These are phyloP conservation scores for Tanytarsus gracilentus DNA, from an alignment of 2,888 invertebrate species.

Conservation along the genomic window DNA sequence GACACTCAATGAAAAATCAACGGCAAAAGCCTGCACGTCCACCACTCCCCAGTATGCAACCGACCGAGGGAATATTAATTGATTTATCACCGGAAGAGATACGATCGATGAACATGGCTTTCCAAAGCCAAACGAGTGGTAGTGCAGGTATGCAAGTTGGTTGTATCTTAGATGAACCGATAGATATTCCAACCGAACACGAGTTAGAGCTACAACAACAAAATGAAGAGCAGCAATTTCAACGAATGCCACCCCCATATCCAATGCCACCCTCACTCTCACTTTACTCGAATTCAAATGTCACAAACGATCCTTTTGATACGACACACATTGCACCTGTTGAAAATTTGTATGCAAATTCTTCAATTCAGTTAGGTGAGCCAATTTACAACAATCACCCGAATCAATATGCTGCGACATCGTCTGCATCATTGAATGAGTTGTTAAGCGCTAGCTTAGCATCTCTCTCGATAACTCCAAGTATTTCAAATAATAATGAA, in stretches of 20 bases:
- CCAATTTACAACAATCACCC: constrained; percentile 18
- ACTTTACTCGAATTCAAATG: constrained; percentile 41
- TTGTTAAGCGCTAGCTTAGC: constrained; percentile 17
- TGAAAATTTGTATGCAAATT: constrained; percentile 18
- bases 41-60: constrained; percentile 44
- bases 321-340: constrained; percentile 16
- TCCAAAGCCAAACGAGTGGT: constrained; percentile 29
- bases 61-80: constrained; percentile 60
- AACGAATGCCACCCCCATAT: constrained; percentile 47
- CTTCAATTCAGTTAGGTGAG: constrained; percentile 6
- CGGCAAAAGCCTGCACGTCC: constrained; percentile 36
- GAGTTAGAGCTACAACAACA: constrained; percentile 30
- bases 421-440: background rate
- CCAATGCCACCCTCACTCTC: constrained; percentile 48
- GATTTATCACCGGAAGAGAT: constrained; percentile 58
- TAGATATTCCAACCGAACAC: constrained; percentile 52
- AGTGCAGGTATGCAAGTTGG: constrained; percentile 37
- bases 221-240: background rate
- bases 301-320: constrained; percentile 23
- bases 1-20: constrained; percentile 29
- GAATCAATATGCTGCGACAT: background rate
- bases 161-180: constrained; percentile 64
- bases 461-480: constrained; percentile 6
- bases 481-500: constrained; percentile 15
- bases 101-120: constrained; percentile 30